phyloP scores from a whole-genome alignment of 2,113 vertebrate species.

The Lethenteron camtschaticum region DNA sequence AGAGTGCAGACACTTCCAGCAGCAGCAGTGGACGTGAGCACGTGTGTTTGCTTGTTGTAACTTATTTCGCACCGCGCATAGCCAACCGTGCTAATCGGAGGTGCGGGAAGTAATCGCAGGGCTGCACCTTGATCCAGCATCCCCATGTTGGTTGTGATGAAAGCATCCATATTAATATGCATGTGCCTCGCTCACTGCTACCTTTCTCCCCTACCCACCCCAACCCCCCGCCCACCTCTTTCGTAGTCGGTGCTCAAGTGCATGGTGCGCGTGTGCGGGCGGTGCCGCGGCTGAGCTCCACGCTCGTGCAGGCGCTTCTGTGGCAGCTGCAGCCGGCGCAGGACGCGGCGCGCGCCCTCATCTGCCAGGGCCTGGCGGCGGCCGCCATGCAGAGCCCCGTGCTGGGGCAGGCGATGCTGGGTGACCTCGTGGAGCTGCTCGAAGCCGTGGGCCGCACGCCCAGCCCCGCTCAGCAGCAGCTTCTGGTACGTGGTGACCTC shows the following conservation, averaged over 20 bases:
- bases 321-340: constrained; percentile 57
- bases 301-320: constrained; percentile 61
- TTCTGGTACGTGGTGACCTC: constrained; percentile 40
- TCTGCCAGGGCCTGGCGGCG: constrained; percentile 77
- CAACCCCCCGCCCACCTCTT: neutral
- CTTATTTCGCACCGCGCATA: no score
- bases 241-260: constrained; percentile 56
- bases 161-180: no score
- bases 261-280: constrained; percentile 60
- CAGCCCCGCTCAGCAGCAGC: constrained; percentile 72
- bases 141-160: no score
- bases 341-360: constrained; percentile 43
- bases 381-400: constrained; percentile 78
- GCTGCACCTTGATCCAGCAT: no score
- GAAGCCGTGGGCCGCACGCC: constrained; percentile 45
- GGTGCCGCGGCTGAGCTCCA: constrained; percentile 61
- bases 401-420: constrained; percentile 70
- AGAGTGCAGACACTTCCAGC: no score
- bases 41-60: no score
- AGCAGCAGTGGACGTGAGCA: no score
- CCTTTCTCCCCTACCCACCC: neutral
- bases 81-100: no score
- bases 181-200: no score
- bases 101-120: no score
- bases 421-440: constrained; percentile 70